Conservation (phyloP, 2,113 vertebrate species). For the Poecile atricapillus region DNA sequence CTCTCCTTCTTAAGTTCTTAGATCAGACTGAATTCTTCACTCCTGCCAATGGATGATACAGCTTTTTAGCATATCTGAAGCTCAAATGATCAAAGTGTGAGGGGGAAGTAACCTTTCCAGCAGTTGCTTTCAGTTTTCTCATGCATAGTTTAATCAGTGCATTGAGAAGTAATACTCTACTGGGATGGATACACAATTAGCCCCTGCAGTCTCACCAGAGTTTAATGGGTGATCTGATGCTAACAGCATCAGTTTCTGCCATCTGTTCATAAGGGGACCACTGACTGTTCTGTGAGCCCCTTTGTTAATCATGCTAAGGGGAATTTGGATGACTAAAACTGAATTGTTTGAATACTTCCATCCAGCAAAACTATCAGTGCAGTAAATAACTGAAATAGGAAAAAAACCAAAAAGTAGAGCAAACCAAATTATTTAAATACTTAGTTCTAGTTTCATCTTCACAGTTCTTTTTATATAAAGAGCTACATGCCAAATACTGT, state of each 20-base stretch:
- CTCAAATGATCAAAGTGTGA: background rate
- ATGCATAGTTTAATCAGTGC: background rate
- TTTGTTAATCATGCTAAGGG: constrained; percentile 11
- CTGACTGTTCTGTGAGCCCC: background rate
- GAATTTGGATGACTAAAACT: background rate
- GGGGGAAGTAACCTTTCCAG: background rate
- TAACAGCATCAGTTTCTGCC: constrained; percentile 2
- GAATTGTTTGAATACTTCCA: background rate
- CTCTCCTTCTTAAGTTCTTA: background rate
- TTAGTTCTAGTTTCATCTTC: background rate
- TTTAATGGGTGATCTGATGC: constrained; percentile 6
- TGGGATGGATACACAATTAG: constrained; percentile 2
- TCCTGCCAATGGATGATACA: background rate
- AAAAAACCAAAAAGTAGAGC: background rate
- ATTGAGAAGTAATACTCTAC: background rate
- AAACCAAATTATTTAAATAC: background rate
- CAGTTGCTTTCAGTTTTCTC: background rate
- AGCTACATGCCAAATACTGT: background rate
- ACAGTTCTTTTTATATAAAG: background rate
- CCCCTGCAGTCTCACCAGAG: background rate
- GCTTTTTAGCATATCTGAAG: background rate
- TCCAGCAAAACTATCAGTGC: background rate
- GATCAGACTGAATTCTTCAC: background rate
- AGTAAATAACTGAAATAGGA: background rate
- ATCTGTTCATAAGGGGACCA: constrained; percentile 18